Percentiles rank a stretch among this genome's conserved stretches.
These are phyloP conservation scores for Aethina tumida DNA, from an alignment of 1,140 invertebrate species.

Conservation along the genomic window DNA sequence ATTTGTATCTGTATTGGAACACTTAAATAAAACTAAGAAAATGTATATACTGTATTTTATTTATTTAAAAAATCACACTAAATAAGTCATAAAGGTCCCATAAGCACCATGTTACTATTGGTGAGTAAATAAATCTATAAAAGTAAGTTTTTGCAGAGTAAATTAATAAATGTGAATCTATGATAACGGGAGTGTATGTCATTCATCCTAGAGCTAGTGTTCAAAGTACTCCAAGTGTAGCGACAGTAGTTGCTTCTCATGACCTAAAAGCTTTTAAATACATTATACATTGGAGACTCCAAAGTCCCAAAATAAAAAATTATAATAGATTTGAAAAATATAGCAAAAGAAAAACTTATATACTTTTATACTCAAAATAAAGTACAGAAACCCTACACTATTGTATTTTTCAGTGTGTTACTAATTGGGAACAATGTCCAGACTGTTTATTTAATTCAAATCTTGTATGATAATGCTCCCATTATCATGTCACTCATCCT, in stretches of 20 bases:
- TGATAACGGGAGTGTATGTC: constrained; percentile 62
- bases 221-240: constrained; percentile 65
- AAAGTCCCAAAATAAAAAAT: constrained; percentile 53
- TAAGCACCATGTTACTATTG: no score
- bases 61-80: no score
- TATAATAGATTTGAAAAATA: constrained; percentile 62
- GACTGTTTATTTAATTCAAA: no score
- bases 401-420: constrained; percentile 70
- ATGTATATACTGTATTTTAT: no score
- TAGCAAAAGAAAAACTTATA: constrained; percentile 48
- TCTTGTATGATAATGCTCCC: no score
- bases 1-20: no score
- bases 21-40: no score
- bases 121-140: no score
- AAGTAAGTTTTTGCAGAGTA: no score
- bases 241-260: constrained; percentile 67
- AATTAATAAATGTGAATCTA: constrained; percentile 73
- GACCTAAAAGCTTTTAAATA: constrained; percentile 56
- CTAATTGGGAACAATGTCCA: no score
- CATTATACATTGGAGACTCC: constrained; percentile 58
- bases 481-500: constrained; percentile 83
- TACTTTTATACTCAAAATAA: constrained; percentile 41
- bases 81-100: no score
- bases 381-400: constrained; percentile 42
- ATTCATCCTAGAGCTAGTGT: constrained; percentile 72